These are phyloP conservation scores for Thinocorus orbignyianus DNA, from an alignment of 2,113 vertebrate genomes.

Conservation along the genomic window DNA sequence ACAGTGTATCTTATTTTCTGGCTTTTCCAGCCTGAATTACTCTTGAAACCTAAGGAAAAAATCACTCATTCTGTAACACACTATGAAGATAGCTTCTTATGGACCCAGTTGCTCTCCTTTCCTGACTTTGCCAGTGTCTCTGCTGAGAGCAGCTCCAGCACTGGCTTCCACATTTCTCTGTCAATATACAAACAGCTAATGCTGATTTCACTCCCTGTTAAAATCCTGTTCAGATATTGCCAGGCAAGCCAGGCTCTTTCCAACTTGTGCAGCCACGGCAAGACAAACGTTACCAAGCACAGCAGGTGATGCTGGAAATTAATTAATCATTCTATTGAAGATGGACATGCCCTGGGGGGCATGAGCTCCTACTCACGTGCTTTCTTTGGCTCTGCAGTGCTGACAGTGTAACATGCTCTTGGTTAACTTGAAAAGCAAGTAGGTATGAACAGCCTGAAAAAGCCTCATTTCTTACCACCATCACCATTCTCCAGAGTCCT, in stretches of 20 bases:
- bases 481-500: neutral
- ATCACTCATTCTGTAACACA: neutral
- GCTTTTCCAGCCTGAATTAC: neutral
- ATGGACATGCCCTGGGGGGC: neutral
- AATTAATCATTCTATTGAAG: neutral
- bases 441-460: neutral
- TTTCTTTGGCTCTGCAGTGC: neutral
- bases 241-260: neutral
- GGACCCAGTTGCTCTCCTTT: neutral
- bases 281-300: neutral
- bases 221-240: neutral
- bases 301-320: neutral
- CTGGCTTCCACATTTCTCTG: neutral
- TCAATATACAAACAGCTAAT: neutral
- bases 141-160: neutral
- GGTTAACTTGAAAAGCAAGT: neutral
- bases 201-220: neutral
- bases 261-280: neutral
- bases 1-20: neutral
- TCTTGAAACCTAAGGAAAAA: neutral
- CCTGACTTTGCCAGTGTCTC: neutral
- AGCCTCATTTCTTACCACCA: neutral
- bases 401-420: neutral
- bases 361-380: accelerated
- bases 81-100: neutral